Percentiles rank a stretch among this genome's conserved stretches.
Evolutionary conservation across 2,888 invertebrate species (phyloP).

Genomic region (Machimus atricapillus): DNA sequence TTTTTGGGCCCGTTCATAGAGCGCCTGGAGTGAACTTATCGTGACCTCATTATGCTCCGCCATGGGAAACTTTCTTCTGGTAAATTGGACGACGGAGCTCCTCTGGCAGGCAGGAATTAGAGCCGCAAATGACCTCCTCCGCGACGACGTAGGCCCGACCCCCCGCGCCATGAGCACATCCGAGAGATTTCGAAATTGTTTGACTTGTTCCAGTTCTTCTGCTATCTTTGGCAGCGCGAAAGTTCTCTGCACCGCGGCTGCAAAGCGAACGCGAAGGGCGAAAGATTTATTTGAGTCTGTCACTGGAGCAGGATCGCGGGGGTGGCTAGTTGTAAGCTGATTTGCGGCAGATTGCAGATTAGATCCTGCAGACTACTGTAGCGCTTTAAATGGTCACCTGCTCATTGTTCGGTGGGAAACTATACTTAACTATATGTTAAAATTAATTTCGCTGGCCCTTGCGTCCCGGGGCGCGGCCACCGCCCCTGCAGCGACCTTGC

Average conservation of each 20-base stretch:
- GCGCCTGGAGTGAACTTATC: constrained; percentile 20
- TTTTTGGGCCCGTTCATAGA: not conserved
- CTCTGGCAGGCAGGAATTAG: not conserved
- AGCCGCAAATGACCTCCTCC: constrained; percentile 24
- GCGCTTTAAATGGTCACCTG: constrained; percentile 10
- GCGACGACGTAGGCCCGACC: not conserved
- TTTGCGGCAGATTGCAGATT: not conserved
- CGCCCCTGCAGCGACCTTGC: not conserved
- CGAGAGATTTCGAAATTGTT: not conserved
- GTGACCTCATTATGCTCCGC: constrained; percentile 18
- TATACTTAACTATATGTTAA: not conserved
- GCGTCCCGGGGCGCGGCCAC: not conserved
- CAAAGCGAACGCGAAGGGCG: not conserved
- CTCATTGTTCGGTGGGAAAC: constrained; percentile 9
- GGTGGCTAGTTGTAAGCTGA: not conserved
- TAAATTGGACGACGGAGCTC: constrained; percentile 16
- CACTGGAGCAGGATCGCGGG: not conserved
- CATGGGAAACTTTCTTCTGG: constrained; percentile 19
- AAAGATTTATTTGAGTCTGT: not conserved
- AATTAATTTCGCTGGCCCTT: not conserved
- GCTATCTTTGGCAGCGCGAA: not conserved
- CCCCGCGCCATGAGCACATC: not conserved
- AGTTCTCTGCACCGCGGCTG: no score
- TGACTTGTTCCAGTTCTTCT: constrained; percentile 27
- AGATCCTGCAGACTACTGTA: not conserved